These are phyloP conservation scores for Spodoptera litura DNA, from an alignment of 1,140 invertebrate genomes.

Conservation along the genomic window DNA sequence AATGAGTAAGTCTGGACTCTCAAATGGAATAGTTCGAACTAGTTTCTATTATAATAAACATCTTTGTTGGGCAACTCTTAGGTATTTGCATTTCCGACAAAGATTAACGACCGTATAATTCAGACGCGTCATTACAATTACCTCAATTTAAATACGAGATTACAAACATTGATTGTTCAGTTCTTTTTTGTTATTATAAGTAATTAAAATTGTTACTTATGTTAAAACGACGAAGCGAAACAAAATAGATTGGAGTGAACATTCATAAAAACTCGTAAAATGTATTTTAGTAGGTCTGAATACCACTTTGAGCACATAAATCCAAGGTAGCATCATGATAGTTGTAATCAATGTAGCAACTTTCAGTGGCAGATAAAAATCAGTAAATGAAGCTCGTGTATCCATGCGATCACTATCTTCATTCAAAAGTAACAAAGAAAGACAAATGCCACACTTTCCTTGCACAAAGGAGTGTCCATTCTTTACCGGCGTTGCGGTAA, in stretches of 20 bases:
- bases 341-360: constrained; percentile 40
- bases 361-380: constrained; percentile 48
- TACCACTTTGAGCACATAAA: background rate
- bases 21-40: too few species aligned
- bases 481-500: constrained; percentile 70
- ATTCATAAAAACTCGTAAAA: too few species aligned
- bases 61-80: background rate
- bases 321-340: constrained; percentile 23
- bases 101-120: constrained; percentile 48
- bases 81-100: constrained; percentile 23
- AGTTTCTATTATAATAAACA: constrained; percentile 1
- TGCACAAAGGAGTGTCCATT: constrained; percentile 78
- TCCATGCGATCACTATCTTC: constrained; percentile 52
- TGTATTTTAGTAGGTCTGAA: too few species aligned
- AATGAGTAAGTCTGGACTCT: background rate
- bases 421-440: constrained; percentile 68
- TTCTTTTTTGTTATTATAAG: too few species aligned
- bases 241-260: too few species aligned
- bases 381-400: constrained; percentile 45
- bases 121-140: constrained; percentile 41
- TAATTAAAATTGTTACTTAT: too few species aligned
- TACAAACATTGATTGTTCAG: constrained; percentile 10
- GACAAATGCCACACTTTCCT: constrained; percentile 75
- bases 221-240: too few species aligned
- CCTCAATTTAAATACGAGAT: constrained; percentile 11